Conservation (phyloP, 1,140 invertebrate species). For the Drosophila pseudoananassae region DNA sequence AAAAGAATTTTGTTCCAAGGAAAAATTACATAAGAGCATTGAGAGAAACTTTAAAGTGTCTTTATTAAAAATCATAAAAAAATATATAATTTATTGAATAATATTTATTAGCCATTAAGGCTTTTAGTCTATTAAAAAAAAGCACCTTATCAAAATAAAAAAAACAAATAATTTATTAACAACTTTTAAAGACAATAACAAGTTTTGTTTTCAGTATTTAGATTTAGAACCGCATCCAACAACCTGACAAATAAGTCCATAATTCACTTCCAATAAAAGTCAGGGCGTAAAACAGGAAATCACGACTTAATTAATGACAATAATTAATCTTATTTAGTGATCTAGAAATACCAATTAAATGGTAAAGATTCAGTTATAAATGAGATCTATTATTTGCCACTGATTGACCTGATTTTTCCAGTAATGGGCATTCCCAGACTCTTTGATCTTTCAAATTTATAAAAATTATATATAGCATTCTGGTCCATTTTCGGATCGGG, state of each 20-base stretch:
- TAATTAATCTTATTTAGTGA: slow-evolving; percentile 1
- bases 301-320: slow-evolving; percentile 2
- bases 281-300: slow-evolving; percentile 4
- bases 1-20: background rate
- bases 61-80: too few relatives aligned
- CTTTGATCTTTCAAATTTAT: background rate
- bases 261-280: background rate
- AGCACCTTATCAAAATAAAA: background rate
- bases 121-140: background rate
- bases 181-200: background rate
- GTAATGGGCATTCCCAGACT: slow-evolving; percentile 2
- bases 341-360: slow-evolving; percentile 3
- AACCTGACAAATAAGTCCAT: background rate
- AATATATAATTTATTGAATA: background rate
- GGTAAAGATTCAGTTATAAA: background rate
- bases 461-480: background rate
- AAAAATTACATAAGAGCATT: background rate
- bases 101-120: background rate
- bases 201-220: slow-evolving; percentile 5
- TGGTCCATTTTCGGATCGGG: slow-evolving; percentile 18
- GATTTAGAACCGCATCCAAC: background rate
- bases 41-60: too few relatives aligned
- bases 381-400: background rate
- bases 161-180: background rate
- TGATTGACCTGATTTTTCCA: background rate